These are phyloP conservation scores for Helicoverpa assulta DNA, from an alignment of 2,888 invertebrate species.

Conservation along the genomic window DNA sequence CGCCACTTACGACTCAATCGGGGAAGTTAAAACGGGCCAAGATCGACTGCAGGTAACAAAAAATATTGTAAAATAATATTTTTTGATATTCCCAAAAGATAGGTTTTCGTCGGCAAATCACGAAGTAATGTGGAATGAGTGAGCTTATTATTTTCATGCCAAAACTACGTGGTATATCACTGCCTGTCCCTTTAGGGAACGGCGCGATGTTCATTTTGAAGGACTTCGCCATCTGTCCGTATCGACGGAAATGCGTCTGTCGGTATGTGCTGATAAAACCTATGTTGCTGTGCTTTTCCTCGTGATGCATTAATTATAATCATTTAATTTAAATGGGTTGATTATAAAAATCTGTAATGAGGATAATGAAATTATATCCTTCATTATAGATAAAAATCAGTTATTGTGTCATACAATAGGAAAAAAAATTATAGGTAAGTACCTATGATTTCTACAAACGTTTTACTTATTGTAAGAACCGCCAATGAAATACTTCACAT, in stretches of 20 bases:
- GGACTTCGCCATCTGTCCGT: slow-evolving; percentile 22
- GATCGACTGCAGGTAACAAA: slow-evolving; percentile 3
- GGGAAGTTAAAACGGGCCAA: slow-evolving; percentile 40
- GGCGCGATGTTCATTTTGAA: slow-evolving; percentile 7
- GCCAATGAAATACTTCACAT: background rate
- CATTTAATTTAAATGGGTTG: slow-evolving; percentile 5
- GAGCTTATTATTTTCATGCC: too few species aligned
- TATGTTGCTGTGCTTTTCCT: slow-evolving; percentile 17
- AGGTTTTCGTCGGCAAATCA: too few species aligned
- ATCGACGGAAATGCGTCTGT: slow-evolving; percentile 53
- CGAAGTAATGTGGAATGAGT: too few species aligned
- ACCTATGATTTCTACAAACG: too few species aligned
- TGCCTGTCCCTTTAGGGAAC: background rate
- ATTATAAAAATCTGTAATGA: too few species aligned
- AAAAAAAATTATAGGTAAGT: too few species aligned
- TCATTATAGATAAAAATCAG: too few species aligned
- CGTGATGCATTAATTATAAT: slow-evolving; percentile 8
- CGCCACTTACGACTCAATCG: slow-evolving; percentile 54
- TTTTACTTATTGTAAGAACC: background rate
- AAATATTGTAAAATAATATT: background rate
- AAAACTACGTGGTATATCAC: background rate
- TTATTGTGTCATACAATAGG: too few species aligned
- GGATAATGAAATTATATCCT: too few species aligned
- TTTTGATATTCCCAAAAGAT: too few species aligned
- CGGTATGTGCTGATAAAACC: slow-evolving; percentile 40